Evolutionary conservation across 2,797 vertebrate genomes (phyloP).

Genomic region (Acanthis flammea): DNA sequence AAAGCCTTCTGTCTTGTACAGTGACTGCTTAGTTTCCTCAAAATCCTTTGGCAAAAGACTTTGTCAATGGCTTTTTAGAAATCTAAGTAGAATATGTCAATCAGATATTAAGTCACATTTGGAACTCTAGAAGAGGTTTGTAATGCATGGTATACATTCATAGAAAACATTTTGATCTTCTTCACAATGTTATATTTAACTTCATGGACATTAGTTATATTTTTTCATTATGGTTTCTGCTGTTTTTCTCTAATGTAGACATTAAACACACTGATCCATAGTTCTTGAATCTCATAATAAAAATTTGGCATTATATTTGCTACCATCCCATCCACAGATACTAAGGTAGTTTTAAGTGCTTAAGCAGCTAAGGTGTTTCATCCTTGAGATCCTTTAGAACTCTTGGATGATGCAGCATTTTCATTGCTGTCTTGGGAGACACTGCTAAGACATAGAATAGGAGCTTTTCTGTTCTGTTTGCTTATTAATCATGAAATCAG

Average conservation of each 20-base stretch:
- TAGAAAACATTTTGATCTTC: not conserved
- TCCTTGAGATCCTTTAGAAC: slow-evolving; percentile 31
- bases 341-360: not conserved
- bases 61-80: slow-evolving; percentile 30
- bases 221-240: not conserved
- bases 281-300: not conserved
- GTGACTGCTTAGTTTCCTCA: slow-evolving; percentile 11
- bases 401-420: slow-evolving; percentile 32
- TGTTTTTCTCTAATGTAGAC: not conserved
- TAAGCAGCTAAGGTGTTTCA: not conserved
- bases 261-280: not conserved
- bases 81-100: not conserved
- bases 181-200: not conserved
- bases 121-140: slow-evolving; percentile 47
- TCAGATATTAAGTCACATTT: not conserved
- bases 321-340: not conserved
- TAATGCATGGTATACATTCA: not conserved
- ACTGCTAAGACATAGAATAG: not conserved
- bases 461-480: slow-evolving; percentile 15
- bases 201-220: not conserved
- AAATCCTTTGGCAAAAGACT: slow-evolving; percentile 4
- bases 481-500: slow-evolving; percentile 63
- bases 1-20: not conserved
- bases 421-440: not conserved
- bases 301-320: not conserved